phyloP scores from a whole-genome alignment of 2,113 vertebrate genomes.

The Lophochroa leadbeateri region DNA sequence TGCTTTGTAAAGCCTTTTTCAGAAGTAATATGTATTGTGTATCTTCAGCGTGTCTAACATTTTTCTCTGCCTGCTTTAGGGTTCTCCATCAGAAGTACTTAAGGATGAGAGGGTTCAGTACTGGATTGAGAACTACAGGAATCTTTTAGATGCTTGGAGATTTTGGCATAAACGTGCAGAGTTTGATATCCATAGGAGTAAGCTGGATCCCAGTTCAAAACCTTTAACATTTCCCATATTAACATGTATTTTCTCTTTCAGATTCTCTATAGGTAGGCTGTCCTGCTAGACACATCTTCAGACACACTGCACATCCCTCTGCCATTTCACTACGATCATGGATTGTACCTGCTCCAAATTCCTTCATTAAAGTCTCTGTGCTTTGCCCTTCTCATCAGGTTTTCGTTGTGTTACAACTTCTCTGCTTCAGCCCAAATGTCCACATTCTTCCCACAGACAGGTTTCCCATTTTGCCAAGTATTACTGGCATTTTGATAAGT shows the following conservation, averaged over 20 bases:
- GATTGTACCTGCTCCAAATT: not conserved
- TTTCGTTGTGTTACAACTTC: not conserved
- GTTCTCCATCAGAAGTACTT: slow-evolving; percentile 89
- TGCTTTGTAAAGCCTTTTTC: not conserved
- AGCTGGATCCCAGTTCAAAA: slow-evolving; percentile 97
- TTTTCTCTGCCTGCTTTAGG: slow-evolving; percentile 73
- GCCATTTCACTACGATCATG: accelerated
- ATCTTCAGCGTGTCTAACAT: not conserved
- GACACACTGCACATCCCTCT: accelerated
- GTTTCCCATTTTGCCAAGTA: not conserved
- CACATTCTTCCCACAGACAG: not conserved
- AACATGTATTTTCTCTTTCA: not conserved
- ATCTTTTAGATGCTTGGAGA: slow-evolving; percentile 95
- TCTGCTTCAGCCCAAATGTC: not conserved
- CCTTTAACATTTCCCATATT: slow-evolving; percentile 71
- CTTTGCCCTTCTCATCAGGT: not conserved
- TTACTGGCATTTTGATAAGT: not conserved
- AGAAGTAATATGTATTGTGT: not conserved
- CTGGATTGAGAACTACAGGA: slow-evolving; percentile 99
- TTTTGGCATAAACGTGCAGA: slow-evolving; percentile 99
- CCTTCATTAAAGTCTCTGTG: not conserved
- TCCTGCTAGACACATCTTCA: not conserved
- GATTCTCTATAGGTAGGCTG: not conserved
- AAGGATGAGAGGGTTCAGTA: slow-evolving; percentile 97
- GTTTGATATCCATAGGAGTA: slow-evolving; percentile 98